phyloP scores from a whole-genome alignment of 2,113 vertebrate genomes.

The Rhabdornis inornatus region DNA sequence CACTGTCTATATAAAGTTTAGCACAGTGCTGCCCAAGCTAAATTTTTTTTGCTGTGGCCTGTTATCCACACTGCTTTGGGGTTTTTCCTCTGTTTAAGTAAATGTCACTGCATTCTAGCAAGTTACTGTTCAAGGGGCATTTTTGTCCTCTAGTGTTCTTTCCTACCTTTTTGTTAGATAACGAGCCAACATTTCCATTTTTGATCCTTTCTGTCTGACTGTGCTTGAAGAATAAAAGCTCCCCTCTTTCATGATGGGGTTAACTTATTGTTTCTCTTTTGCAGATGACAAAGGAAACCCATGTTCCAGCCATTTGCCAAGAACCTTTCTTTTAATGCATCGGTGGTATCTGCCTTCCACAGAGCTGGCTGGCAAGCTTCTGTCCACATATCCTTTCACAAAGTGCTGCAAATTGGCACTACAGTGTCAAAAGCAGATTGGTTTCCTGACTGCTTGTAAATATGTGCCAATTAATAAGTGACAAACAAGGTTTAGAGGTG shows the following conservation, averaged over 20 bases:
- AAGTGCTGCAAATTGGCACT: neutral
- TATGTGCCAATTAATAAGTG: neutral
- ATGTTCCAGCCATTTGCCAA: slow-evolving; percentile 80
- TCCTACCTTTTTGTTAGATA: neutral
- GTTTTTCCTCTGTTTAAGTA: neutral
- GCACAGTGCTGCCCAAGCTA: neutral
- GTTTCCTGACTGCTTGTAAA: neutral
- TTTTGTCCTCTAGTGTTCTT: neutral
- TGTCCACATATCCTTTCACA: slow-evolving; percentile 89
- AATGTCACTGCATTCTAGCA: neutral
- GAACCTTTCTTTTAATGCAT: slow-evolving; percentile 95
- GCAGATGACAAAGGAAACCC: slow-evolving; percentile 87
- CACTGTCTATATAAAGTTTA: neutral
- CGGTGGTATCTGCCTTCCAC: slow-evolving; percentile 94
- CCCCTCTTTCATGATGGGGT: neutral
- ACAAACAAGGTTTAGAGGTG: neutral
- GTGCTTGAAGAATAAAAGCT: neutral
- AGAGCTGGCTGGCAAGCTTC: slow-evolving; percentile 90
- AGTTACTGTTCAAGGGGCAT: neutral
- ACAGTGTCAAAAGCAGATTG: neutral
- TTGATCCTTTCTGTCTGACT: neutral
- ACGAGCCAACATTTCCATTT: neutral
- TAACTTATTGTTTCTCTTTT: slow-evolving; percentile 34
- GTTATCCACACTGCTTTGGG: neutral
- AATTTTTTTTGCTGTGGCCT: neutral